Conservation (phyloP, 1,140 invertebrate genomes). For the Drosophila elegans region DNA sequence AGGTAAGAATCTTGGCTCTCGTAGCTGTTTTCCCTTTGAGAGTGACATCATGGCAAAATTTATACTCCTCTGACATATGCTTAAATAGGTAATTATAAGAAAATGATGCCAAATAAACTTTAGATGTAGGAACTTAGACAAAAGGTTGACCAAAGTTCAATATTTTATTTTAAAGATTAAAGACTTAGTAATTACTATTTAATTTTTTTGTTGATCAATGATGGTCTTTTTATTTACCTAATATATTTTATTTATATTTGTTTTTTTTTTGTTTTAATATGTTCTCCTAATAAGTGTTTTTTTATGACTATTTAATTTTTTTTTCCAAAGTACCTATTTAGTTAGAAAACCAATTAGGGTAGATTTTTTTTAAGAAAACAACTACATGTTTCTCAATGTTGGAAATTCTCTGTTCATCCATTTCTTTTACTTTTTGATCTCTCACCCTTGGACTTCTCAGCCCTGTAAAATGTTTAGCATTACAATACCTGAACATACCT, state of each 20-base stretch:
- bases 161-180: not conserved
- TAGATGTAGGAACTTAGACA: not conserved
- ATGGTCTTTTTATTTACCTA: too few species aligned
- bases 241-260: too few species aligned
- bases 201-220: too few species aligned
- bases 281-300: too few species aligned
- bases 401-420: too few species aligned
- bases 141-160: not conserved
- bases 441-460: not conserved
- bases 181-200: too few species aligned
- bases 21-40: slow-evolving; percentile 2
- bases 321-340: too few species aligned
- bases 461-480: not conserved
- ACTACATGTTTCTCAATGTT: too few species aligned
- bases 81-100: slow-evolving; percentile 21
- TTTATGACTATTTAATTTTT: too few species aligned
- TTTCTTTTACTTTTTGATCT: slow-evolving; percentile 1
- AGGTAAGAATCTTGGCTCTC: slow-evolving; percentile 24
- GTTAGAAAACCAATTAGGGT: too few species aligned
- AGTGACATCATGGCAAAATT: slow-evolving; percentile 13
- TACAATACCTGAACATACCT: not conserved
- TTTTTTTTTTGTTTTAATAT: too few species aligned
- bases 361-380: too few species aligned
- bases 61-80: slow-evolving; percentile 11
- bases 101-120: slow-evolving; percentile 3